Base-by-base conservation (phyloP, 2,113 vertebrate species). In the Hiodon alosoides region DNA sequence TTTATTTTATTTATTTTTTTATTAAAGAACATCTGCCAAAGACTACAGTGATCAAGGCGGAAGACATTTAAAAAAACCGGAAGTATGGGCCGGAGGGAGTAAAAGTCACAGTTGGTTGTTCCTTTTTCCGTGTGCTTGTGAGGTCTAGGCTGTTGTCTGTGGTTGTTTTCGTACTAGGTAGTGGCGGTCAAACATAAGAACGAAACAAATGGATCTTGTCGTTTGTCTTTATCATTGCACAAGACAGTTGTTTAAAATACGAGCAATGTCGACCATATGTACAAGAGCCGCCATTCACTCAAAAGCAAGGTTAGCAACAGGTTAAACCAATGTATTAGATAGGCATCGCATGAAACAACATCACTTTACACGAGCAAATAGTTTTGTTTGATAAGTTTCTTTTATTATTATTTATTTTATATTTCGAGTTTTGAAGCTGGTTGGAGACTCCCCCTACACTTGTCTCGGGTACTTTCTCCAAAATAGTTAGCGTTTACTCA, bases 21-120 rank as follows among this genome's bases (percentile, higher is more conserved):
- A 79, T 82, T 68, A 81, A 80, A 79, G 83, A 76, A 83, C 79
- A 79, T 79, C 74, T 77, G 76, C 76, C 76, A 13, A 76, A 71
- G 46, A 55, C 74, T 61, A 16, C 46, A 52, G 13, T 54, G 64
- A 79, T 76, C 69, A 67, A 31, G 2, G 72, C 55, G 77, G 64
- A 61, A 53, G 55, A 72, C 55, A 62, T 77, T 5, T 3, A 0
- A 71, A 64, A 47, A 74, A 76, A 77, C 58, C 75, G 72, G 52
- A 76, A 3, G 54, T 55, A 73, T 68, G 76, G 74, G 66, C 71
- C 71, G 62, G 2, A 31, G 31, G 31, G 31, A 54, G 17, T 71
- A 75, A 76, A 75, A 66, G 65, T 11, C 53, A 3, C 48, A 10
- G 62, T 78, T 76, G 65, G 66, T 76, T 64, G 69, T 80, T 74